Percentiles rank a stretch among this genome's conserved stretches.
Conservation (phyloP, 2,888 invertebrate species). For the Tipula vernalis region DNA sequence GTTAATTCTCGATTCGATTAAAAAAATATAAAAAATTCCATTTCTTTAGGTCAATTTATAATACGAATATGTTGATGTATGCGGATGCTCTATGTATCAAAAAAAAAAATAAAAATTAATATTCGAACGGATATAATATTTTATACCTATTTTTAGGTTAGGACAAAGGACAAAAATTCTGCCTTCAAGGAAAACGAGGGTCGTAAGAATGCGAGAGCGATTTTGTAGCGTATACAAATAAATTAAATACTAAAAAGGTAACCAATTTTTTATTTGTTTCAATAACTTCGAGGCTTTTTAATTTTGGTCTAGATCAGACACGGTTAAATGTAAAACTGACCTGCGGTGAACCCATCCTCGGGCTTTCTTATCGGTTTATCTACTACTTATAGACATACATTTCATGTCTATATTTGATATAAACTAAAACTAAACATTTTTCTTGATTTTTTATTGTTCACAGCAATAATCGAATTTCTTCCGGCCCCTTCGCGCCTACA, state of each 20-base stretch:
- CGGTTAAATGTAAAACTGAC: neutral
- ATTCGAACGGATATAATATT: neutral
- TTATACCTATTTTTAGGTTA: neutral
- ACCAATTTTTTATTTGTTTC: neutral
- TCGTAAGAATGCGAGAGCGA: neutral
- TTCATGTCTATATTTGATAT: neutral
- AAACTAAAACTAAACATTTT: neutral
- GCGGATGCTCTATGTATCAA: neutral
- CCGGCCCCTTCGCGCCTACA: neutral
- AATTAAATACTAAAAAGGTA: neutral
- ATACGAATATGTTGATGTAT: neutral
- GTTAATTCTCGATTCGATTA: neutral
- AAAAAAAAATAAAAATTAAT: neutral
- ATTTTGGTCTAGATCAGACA: neutral
- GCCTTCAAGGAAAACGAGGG: no score
- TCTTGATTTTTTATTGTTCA: neutral
- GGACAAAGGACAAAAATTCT: no score
- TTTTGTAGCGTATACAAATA: neutral
- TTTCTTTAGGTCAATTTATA: neutral
- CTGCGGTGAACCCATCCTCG: neutral
- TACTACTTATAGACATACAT: no score
- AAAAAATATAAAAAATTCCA: neutral
- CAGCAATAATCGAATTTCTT: neutral
- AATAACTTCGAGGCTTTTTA: neutral
- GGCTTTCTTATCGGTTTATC: neutral